phyloP scores from a whole-genome alignment of 1,140 invertebrate species.

The Asobara japonica region DNA sequence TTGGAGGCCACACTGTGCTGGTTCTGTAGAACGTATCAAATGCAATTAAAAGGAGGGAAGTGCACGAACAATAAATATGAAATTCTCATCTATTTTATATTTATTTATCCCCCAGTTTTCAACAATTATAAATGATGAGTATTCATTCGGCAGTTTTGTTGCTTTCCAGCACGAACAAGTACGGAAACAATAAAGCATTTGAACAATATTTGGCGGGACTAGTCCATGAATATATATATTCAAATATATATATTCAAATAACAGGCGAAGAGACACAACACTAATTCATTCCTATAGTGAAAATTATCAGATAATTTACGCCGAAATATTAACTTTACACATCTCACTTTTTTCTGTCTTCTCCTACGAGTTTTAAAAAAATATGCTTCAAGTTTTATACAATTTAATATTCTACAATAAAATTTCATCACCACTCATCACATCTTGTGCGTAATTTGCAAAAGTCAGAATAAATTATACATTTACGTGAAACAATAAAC shows the following conservation, averaged over 20 bases:
- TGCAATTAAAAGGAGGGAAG: not conserved
- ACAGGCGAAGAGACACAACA: not conserved
- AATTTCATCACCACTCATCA: not conserved
- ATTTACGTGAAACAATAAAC: not conserved
- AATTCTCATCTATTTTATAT: not conserved
- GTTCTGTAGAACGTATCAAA: no score
- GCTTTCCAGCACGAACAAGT: not conserved
- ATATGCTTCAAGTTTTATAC: not conserved
- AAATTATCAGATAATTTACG: not conserved
- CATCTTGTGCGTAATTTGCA: no score
- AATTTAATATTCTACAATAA: not conserved
- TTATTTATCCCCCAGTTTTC: not conserved
- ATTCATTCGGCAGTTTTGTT: not conserved
- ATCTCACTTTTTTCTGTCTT: slow-evolving; percentile 12
- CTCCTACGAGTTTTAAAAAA: not conserved
- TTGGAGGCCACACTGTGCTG: no score
- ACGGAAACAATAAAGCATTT: not conserved
- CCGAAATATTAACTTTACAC: not conserved
- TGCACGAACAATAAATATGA: not conserved
- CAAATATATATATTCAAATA: not conserved
- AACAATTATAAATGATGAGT: not conserved
- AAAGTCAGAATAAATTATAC: no score
- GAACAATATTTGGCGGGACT: not conserved
- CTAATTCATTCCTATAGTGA: not conserved
- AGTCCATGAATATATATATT: not conserved